Evolutionary conservation across 2,797 vertebrate species (phyloP), one percentile per base, ranked within the genome.

Genomic region (Monodelphis domestica): DNA sequence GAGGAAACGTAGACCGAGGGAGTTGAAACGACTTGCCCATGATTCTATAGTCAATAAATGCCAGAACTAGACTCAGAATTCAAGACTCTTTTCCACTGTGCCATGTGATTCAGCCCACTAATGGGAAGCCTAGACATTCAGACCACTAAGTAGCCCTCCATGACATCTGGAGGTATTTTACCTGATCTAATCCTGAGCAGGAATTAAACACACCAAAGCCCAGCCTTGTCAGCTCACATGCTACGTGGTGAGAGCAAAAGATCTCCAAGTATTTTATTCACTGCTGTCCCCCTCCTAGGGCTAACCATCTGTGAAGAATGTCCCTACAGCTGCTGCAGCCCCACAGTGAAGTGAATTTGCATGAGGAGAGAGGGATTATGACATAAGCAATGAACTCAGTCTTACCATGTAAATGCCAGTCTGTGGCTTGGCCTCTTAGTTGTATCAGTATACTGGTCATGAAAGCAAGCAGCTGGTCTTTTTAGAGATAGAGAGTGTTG

Each of bases 331-430:
- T 9, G 38, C 52, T 21, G 56, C 59, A 56, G 30, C 56, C 53
- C 33, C 54, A 53, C 91, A 88, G 50, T 57, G 30, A 63, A 55
- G 90, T n/a, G 45, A 95, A 89, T 45, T 9, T n/a, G 51, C 91
- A 38, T 50, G 88, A 51, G 63, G 53, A 87, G 91, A 87, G 91
- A 94, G 96, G 94, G 94, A 97, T 97, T 97, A 54, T 97, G 96
- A 97, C 97, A 96, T 97, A 95, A 96, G 38, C 93, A 93, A 70
- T 56, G 95, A 26, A 94, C 93, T 94, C 87, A 96, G 53, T 88
- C 84, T 95, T 94, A 51, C 59, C 45, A 63, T 55, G 93, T 53
- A 52, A 95, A 90, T 88, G 54, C 93, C 63, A 91, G 63, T 54
- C n/a, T 88, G 14, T 21, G 88, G 63, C 38, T 78, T 24, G 63